Evolutionary conservation across 37 sponge, comb jelly and placozoan genomes (phyloP), one percentile per base, ranked within the genome.

Genomic region (Hormiphora californensis): DNA sequence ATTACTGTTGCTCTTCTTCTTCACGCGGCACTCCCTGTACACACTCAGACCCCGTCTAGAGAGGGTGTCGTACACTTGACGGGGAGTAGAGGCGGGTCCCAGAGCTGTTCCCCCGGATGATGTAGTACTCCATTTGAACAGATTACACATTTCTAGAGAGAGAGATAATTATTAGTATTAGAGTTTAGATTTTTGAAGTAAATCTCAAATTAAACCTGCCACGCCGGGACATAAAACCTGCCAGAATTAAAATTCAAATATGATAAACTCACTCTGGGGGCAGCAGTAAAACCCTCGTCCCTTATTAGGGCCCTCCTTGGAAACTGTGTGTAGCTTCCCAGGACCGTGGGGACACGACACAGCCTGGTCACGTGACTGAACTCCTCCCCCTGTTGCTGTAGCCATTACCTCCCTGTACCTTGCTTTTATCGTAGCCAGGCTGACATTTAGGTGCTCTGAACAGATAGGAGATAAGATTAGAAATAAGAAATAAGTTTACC

Each of bases 241-340:
- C n/a, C n/a, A n/a, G n/a, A 49, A 49, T 49, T 49, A 15, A 49
- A 17, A 17, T 9, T 17, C 9, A 9, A 15, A 49, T 15, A 49
- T 49, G 9, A 17, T 9, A 9, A 49, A 43, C 81, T 73, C 23
- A 73, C 81, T 73, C 35, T 11, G 40, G 19, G 9, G 21, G 49
- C 81, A 73, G 23, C 28, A 28, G 25, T 73, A 73, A 40, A 73
- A 73, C 27, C 43, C 49, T 40, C 81, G 81, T 0, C 81, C 81
- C 35, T 73, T 73, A 36, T 73, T 73, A 39, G 81, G 81, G 4
- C 81, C 81, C 9, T 73, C 81, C 49, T 73, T 73, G 0, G 81
- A 37, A 37, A 73, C 81, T 23, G 81, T 73, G 23, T 49, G 43
- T 15, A 73, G 8, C 38, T 73, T 73, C 12, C 46, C 81, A 43